Percentiles rank a stretch among this genome's conserved stretches.
These are phyloP conservation scores for Zoanthus solanderi DNA, from an alignment of 92 coral and sea anemone species.

Conservation along the genomic window DNA sequence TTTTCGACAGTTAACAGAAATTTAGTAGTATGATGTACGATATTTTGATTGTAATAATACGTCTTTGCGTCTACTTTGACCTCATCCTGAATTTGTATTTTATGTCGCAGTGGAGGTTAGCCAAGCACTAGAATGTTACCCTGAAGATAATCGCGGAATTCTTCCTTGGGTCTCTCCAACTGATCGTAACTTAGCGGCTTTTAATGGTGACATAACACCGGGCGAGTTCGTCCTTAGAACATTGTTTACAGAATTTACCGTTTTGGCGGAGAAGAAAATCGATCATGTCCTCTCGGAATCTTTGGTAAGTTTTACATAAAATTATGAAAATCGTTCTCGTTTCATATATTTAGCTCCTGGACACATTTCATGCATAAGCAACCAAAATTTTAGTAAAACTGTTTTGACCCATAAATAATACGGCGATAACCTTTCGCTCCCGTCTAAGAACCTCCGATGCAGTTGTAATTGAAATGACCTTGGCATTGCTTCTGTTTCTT, in stretches of 20 bases:
- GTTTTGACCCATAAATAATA: not conserved
- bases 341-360: not conserved
- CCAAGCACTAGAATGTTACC: conserved; percentile 54
- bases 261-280: conserved; percentile 90
- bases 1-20: not conserved
- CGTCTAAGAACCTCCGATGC: not conserved
- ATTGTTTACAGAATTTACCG: conserved; percentile 91
- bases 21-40: not conserved
- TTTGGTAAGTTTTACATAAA: conserved; percentile 72
- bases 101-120: conserved; percentile 60
- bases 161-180: conserved; percentile 87
- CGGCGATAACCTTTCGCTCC: conserved; percentile 17
- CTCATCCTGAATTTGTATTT: conserved; percentile 11
- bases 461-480: conserved; percentile 15
- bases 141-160: conserved; percentile 66
- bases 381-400: not conserved
- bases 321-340: not conserved
- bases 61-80: not conserved
- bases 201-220: conserved; percentile 81
- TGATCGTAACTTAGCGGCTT: conserved; percentile 64
- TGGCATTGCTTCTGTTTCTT: not conserved
- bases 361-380: no score
- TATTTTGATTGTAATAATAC: conserved; percentile 5
- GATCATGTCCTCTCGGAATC: conserved; percentile 93
- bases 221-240: conserved; percentile 97